These are phyloP conservation scores for Rugalucina vietnamica DNA, from an alignment of 2,888 invertebrate genomes.

Conservation along the genomic window DNA sequence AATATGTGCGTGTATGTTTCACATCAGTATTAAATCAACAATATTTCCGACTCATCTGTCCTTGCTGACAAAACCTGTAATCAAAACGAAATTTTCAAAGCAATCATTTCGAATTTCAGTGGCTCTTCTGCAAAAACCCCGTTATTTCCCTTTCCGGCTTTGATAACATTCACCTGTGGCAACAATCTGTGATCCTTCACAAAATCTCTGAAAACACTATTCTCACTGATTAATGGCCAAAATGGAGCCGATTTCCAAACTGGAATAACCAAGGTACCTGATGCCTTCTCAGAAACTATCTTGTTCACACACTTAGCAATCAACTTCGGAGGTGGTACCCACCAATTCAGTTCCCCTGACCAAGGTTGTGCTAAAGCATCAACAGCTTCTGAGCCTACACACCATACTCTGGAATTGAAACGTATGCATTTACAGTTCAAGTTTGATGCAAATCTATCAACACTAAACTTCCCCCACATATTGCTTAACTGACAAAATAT, in stretches of 20 bases:
- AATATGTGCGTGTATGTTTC: too few relatives aligned
- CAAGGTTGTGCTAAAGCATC: slow-evolving; percentile 24
- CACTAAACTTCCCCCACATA: slow-evolving; percentile 2
- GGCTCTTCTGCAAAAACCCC: background rate
- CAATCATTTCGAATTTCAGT: slow-evolving; percentile 2
- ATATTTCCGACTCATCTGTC: too few relatives aligned
- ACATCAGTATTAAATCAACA: too few relatives aligned
- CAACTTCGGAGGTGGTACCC: slow-evolving; percentile 22
- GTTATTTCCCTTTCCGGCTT: background rate
- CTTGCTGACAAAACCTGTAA: too few relatives aligned
- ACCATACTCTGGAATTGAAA: slow-evolving; percentile 35
- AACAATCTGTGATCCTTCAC: background rate
- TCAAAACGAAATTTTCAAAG: background rate
- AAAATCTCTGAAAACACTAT: background rate
- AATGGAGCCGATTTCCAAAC: background rate
- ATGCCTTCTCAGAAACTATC: background rate
- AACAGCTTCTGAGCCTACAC: slow-evolving; percentile 2
- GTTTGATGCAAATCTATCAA: slow-evolving; percentile 28
- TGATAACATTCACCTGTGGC: background rate
- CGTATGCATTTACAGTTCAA: slow-evolving; percentile 25
- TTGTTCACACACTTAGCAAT: background rate
- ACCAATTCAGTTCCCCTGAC: slow-evolving; percentile 23
- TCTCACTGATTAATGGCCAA: background rate
- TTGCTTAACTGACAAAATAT: slow-evolving; percentile 16
- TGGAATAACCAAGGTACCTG: background rate